Base-by-base conservation (phyloP, 2,888 invertebrate species). In the Panorpa germanica region DNA sequence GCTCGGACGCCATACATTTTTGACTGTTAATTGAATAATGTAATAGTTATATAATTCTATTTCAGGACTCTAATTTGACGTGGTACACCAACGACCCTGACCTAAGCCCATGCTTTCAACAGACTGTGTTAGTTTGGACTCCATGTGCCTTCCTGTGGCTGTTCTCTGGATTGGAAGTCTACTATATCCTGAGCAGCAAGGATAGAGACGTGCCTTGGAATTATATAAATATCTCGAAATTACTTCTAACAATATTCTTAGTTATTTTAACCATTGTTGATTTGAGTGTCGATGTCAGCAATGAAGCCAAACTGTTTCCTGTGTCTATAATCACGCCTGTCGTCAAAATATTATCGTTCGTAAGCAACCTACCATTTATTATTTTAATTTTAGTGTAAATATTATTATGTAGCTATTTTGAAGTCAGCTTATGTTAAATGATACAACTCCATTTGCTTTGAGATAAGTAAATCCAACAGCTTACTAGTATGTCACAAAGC, bases 31-130 rank as follows among this genome's bases (percentile, higher is more conserved):
- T n/a, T n/a, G n/a, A n/a, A n/a, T n/a, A n/a, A n/a, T n/a, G n/a
- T 9, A 27, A 25, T 36, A 32, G 35, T 41, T 39, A 42, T 42
- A 40, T 41, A 64, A n/a, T n/a, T n/a, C n/a, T n/a, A n/a, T n/a
- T 65, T 39, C 59, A 93, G 93, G 73, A 88, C 57, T 48, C 55
- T 39, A 63, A 68, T 39, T 46, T 71, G 42, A 70, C 83, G 33
- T 88, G 88, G 88, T 49, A 76, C 45, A 77, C 90, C 10, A 59
- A 67, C 5, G 64, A 73, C 51, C 95, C 90, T 20, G 76, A 83
- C 48, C 63, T 95, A 40, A 83, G 91, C 37, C 65, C 65, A 47
- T 96, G 95, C 54, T 91, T 95, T 53, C 78, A 91, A 55, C 76
- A 78, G 50, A 91, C 93, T 1, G 73, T 81, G 2, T 55, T 95